Conservation (phyloP, 2,888 invertebrate genomes). For the Sthenelais limicola region DNA sequence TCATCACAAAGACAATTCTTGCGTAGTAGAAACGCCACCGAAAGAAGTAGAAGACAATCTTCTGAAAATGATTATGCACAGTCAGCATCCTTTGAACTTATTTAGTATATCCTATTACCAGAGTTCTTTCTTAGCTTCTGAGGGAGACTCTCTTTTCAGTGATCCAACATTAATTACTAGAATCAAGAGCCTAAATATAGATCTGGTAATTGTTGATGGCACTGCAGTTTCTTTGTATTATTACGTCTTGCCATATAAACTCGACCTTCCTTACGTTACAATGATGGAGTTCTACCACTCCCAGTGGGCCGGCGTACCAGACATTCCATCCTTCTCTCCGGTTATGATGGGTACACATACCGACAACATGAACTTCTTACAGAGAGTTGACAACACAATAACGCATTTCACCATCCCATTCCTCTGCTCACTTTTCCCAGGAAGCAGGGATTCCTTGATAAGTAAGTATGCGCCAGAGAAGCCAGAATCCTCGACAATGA, state of each 20-base stretch:
- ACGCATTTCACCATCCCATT: not conserved
- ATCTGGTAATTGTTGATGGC: not conserved
- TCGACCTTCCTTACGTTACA: conserved; percentile 10
- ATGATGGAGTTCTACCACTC: not conserved
- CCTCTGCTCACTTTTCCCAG: not conserved
- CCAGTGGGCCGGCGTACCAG: not conserved
- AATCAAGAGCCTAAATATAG: not conserved
- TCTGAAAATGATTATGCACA: too few species aligned
- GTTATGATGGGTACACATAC: not conserved
- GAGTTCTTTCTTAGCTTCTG: too few species aligned
- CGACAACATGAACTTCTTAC: not conserved
- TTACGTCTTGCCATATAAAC: conserved; percentile 15
- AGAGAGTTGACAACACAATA: not conserved
- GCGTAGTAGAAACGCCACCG: too few species aligned
- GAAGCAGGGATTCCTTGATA: not conserved
- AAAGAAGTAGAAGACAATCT: too few species aligned
- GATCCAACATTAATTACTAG: too few species aligned
- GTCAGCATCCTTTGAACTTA: too few species aligned
- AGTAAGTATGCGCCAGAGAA: not conserved
- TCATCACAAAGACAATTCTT: too few species aligned
- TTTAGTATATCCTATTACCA: too few species aligned
- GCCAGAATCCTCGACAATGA: not conserved
- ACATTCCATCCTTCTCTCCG: conserved; percentile 4
- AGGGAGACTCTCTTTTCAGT: too few species aligned
- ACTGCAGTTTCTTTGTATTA: not conserved